phyloP scores from a whole-genome alignment of 2,888 invertebrate genomes.

The Mactromeris polynyma region DNA sequence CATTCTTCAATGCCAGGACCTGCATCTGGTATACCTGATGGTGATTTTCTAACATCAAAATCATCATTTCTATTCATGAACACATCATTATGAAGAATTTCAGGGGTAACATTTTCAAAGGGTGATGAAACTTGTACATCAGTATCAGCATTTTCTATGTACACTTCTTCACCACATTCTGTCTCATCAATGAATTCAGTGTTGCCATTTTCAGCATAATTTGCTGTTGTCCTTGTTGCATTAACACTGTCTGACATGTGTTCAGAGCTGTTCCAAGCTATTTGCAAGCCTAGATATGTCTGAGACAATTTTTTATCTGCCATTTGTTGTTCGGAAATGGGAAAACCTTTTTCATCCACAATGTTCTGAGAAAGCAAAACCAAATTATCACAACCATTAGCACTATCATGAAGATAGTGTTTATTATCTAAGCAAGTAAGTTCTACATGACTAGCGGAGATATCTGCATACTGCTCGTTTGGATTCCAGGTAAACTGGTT shows the following conservation, averaged over 20 bases:
- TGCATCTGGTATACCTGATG: not conserved
- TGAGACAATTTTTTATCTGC: not conserved
- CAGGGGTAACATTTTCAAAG: not conserved
- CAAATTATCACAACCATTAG: not conserved
- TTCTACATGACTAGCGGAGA: not conserved
- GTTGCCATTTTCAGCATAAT: not conserved
- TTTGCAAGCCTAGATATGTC: not conserved
- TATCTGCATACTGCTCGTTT: not conserved
- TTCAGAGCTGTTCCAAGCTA: not conserved
- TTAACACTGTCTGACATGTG: not conserved
- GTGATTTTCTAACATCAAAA: not conserved
- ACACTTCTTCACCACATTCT: slow-evolving; percentile 32
- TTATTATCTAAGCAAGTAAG: not conserved
- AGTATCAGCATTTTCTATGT: slow-evolving; percentile 10
- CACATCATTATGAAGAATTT: not conserved
- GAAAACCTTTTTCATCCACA: not conserved
- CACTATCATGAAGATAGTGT: not conserved
- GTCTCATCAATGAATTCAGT: slow-evolving; percentile 16
- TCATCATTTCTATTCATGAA: not conserved
- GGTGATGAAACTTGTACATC: not conserved
- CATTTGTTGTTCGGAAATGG: not conserved
- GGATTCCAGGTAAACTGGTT: not conserved
- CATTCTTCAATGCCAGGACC: not conserved
- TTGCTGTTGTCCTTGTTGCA: not conserved
- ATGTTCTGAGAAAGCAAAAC: not conserved